Conservation (phyloP, 2,888 invertebrate species). For the Ypsolopha scabrella region DNA sequence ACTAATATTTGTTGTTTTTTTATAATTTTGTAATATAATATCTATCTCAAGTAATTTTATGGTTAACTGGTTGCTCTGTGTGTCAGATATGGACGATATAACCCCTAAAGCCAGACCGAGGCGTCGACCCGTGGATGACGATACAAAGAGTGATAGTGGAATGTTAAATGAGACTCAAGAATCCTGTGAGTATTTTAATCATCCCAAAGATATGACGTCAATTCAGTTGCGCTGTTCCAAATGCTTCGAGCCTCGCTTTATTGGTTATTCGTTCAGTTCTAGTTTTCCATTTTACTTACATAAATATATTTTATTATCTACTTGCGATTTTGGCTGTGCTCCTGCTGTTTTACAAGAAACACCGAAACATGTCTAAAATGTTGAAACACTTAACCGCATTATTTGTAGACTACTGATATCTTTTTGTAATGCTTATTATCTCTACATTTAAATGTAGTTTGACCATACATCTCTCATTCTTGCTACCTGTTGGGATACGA, state of each 20-base stretch:
- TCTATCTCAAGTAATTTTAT: slow-evolving; percentile 16
- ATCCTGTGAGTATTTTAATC: slow-evolving; percentile 33
- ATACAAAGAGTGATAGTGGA: slow-evolving; percentile 53
- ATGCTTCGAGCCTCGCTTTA: background rate
- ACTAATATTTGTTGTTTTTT: background rate
- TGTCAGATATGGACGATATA: slow-evolving; percentile 39
- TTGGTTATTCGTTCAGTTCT: background rate
- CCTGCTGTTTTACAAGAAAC: no score
- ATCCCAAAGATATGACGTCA: slow-evolving; percentile 5
- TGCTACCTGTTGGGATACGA: background rate
- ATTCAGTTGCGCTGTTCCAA: slow-evolving; percentile 5
- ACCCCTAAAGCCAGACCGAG: slow-evolving; percentile 26
- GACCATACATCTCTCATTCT: background rate
- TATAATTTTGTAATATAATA: slow-evolving; percentile 15
- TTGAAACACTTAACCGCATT: no score
- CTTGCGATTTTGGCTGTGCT: no score
- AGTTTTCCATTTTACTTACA: no score
- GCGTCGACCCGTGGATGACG: slow-evolving; percentile 54
- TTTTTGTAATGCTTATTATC: no score
- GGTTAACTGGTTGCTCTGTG: slow-evolving; percentile 20
- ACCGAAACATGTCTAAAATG: no score
- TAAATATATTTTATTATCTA: no score
- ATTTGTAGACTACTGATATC: no score
- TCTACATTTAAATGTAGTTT: no score
- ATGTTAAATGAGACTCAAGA: slow-evolving; percentile 32